Conservation (phyloP, 1,140 invertebrate species). For the Heterodera carotae region DNA sequence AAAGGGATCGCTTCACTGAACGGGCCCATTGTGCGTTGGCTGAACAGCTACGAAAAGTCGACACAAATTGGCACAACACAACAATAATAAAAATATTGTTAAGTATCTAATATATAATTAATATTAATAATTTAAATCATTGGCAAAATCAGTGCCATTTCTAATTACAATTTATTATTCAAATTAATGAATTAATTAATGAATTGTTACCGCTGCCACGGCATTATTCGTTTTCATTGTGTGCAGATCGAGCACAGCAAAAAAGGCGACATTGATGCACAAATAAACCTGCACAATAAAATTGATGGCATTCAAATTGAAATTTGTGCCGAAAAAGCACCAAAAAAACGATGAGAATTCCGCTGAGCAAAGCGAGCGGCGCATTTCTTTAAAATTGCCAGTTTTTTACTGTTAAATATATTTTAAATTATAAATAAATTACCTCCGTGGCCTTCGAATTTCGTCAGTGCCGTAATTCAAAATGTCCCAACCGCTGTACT, state of each 20-base stretch:
- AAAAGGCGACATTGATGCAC: constrained; percentile 69
- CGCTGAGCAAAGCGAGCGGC: constrained; percentile 68
- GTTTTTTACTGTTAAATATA: neutral
- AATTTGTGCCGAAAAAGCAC: no score
- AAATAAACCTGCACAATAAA: no score
- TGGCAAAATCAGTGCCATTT: no score
- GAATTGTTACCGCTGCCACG: constrained; percentile 68
- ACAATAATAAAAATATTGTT: no score
- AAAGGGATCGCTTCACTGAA: constrained; percentile 61
- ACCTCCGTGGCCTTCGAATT: constrained; percentile 57
- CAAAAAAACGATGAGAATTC: constrained; percentile 68
- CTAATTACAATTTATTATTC: no score
- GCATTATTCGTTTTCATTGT: constrained; percentile 68
- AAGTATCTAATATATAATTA: no score
- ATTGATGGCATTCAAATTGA: no score
- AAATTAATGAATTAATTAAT: no score
- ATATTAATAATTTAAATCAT: no score
- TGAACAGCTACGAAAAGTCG: constrained; percentile 56
- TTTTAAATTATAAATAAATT: neutral
- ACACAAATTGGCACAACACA: no score
- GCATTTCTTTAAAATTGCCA: constrained; percentile 66
- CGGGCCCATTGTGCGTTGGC: constrained; percentile 58
- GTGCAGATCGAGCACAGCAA: constrained; percentile 67
- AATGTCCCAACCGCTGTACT: constrained; percentile 63
- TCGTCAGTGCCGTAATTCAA: constrained; percentile 63